Evolutionary conservation across 2,113 vertebrate genomes (phyloP).

Genomic region (Campylomormyrus numenius): DNA sequence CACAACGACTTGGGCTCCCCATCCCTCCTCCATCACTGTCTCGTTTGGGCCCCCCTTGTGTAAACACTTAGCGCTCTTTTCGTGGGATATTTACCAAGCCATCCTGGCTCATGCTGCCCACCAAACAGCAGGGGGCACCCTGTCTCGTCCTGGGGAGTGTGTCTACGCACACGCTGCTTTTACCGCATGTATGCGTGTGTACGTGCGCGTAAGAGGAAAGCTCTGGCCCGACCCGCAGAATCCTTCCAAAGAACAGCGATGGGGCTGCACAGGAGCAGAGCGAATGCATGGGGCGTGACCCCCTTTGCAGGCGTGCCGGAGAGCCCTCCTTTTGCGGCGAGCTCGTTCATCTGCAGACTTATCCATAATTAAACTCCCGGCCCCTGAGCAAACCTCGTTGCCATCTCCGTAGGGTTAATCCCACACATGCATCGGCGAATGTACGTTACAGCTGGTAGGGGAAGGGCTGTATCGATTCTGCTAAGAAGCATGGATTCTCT

Average conservation of each 20-base stretch:
- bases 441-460: background rate
- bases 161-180: background rate
- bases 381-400: background rate
- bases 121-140: background rate
- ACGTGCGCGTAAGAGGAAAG: background rate
- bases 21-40: constrained; percentile 55
- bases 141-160: background rate
- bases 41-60: constrained; percentile 44
- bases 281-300: background rate
- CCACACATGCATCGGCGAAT: background rate
- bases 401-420: background rate
- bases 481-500: background rate
- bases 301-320: background rate
- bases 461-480: background rate
- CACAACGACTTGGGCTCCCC: constrained; percentile 33
- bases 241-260: background rate
- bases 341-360: background rate
- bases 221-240: background rate
- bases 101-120: background rate
- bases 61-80: constrained; percentile 47
- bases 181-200: background rate
- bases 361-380: background rate
- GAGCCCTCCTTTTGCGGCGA: background rate
- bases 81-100: constrained; percentile 44
- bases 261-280: background rate